These are phyloP conservation scores for Chaetogeoica ovagalla DNA, from an alignment of 2,888 invertebrate genomes.

Conservation along the genomic window DNA sequence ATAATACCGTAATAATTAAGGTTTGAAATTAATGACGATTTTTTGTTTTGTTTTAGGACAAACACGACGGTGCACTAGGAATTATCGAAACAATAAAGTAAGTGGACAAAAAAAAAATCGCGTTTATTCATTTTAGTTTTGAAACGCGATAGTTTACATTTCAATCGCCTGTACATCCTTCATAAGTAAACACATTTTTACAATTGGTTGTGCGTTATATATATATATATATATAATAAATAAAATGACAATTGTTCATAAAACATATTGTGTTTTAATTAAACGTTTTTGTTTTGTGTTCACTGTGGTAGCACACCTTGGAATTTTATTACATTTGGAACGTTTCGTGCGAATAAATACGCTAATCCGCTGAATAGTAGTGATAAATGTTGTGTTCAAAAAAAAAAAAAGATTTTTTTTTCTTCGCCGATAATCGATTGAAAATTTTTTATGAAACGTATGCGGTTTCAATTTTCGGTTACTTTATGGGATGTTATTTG, in stretches of 20 bases:
- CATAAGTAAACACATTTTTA: neutral
- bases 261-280: too few species aligned
- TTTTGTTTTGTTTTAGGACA: conserved; percentile 70
- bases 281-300: too few species aligned
- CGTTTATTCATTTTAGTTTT: neutral
- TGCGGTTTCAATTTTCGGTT: too few species aligned
- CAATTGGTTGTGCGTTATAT: neutral
- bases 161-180: neutral
- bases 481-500: neutral
- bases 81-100: conserved; percentile 89
- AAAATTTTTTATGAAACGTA: too few species aligned
- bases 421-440: too few species aligned
- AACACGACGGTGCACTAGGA: conserved; percentile 87
- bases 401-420: too few species aligned
- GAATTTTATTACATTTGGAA: too few species aligned
- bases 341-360: too few species aligned
- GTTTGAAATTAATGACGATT: conserved; percentile 5
- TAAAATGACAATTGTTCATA: too few species aligned
- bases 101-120: conserved; percentile 56
- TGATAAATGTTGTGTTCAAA: too few species aligned
- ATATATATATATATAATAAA: neutral
- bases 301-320: too few species aligned
- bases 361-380: too few species aligned
- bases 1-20: neutral
- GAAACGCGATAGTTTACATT: neutral